Evolutionary conservation across 2,113 vertebrate genomes (phyloP).

Genomic region (Phoxinus phoxinus): DNA sequence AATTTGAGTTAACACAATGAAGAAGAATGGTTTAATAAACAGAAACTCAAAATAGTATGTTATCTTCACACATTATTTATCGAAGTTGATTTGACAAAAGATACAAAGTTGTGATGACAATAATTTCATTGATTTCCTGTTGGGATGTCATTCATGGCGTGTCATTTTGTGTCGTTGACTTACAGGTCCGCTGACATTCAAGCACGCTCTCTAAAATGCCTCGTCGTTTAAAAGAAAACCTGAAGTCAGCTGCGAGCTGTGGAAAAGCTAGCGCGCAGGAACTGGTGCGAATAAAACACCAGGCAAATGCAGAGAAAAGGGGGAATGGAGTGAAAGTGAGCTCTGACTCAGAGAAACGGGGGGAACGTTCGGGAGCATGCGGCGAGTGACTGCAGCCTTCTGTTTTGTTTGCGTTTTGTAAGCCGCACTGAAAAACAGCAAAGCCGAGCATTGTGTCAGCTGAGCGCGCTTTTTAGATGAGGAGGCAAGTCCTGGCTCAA

Average conservation of each 20-base stretch:
- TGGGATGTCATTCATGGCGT: not conserved
- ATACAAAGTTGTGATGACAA: too few relatives aligned
- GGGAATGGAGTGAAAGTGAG: constrained; percentile 15
- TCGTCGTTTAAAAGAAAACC: not conserved
- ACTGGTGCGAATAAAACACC: not conserved
- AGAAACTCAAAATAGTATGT: too few relatives aligned
- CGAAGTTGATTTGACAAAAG: too few relatives aligned
- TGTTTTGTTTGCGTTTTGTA: constrained; percentile 58
- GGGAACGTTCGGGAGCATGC: constrained; percentile 46
- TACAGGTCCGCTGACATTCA: not conserved
- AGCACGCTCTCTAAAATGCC: not conserved
- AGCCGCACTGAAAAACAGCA: constrained; percentile 51
- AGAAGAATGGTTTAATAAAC: too few relatives aligned
- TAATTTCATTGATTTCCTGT: constrained; percentile 1
- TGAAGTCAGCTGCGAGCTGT: not conserved
- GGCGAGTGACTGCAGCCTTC: constrained; percentile 23
- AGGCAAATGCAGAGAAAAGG: not conserved
- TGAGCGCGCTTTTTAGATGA: constrained; percentile 46
- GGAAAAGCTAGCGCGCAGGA: not conserved
- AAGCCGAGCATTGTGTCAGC: constrained; percentile 45
- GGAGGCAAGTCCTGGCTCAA: constrained; percentile 32
- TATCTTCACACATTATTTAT: too few relatives aligned
- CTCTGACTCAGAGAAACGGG: not conserved
- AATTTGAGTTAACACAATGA: too few relatives aligned
- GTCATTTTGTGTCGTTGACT: not conserved